Percentiles rank a stretch among this genome's conserved stretches.
Conservation (phyloP, 2,797 vertebrate species). For the Falco cherrug region DNA sequence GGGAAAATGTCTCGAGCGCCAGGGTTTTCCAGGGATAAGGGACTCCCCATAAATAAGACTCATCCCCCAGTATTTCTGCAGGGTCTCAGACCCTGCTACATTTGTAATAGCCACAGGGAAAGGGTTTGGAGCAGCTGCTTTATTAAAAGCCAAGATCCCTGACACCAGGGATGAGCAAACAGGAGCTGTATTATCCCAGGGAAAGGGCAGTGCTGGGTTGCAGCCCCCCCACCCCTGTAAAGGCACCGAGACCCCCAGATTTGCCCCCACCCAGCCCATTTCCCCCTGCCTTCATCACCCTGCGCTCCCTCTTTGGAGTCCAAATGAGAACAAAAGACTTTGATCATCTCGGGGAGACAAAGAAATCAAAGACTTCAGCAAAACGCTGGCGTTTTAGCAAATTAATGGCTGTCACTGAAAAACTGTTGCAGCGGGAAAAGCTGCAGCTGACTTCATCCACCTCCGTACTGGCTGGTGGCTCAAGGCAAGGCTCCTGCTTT, state of each 20-base stretch:
- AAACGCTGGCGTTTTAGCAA: not conserved
- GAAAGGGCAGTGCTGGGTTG: not conserved
- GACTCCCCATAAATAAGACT: not conserved
- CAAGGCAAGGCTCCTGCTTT: not conserved
- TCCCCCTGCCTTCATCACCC: not conserved
- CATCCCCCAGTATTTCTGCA: not conserved
- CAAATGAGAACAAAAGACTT: constrained; percentile 25
- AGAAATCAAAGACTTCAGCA: constrained; percentile 53
- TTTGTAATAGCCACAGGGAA: not conserved
- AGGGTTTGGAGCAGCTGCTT: not conserved
- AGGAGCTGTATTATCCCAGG: not conserved
- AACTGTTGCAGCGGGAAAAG: not conserved
- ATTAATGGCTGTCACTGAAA: not conserved
- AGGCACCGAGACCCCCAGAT: rapidly evolving
- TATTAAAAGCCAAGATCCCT: not conserved
- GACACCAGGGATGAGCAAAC: not conserved
- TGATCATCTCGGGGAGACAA: constrained; percentile 38
- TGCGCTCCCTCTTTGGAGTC: not conserved
- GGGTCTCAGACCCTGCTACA: not conserved
- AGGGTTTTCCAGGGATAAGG: not conserved
- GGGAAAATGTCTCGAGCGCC: not conserved
- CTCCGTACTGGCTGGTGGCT: rapidly evolving
- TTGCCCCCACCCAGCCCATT: not conserved
- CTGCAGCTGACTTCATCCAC: not conserved
- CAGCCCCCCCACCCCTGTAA: not conserved